Conservation (phyloP, 2,888 invertebrate species). For the Oligia strigilis region DNA sequence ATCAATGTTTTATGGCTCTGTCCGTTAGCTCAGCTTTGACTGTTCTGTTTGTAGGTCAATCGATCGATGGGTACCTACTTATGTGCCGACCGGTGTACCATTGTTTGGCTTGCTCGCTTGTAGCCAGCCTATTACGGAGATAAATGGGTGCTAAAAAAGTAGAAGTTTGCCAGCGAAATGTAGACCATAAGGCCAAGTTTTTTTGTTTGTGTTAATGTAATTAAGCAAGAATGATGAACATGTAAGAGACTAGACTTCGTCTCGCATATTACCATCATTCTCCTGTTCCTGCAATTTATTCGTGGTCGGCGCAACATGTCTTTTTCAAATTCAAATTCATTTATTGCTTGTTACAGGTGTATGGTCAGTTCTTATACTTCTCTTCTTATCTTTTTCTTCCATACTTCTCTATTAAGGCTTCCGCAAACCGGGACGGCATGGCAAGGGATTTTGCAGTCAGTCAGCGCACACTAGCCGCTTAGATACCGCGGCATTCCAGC, state of each 20-base stretch:
- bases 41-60: slow-evolving; percentile 62
- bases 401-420: background rate
- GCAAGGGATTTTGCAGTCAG: too few species aligned
- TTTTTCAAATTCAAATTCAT: too few species aligned
- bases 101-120: slow-evolving; percentile 41
- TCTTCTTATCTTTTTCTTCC: background rate
- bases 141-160: slow-evolving; percentile 23
- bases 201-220: background rate
- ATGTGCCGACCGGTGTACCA: slow-evolving; percentile 28
- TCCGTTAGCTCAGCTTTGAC: slow-evolving; percentile 29
- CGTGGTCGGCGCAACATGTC: background rate
- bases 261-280: background rate
- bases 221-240: background rate
- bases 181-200: background rate
- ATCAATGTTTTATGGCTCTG: slow-evolving; percentile 50
- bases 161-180: slow-evolving; percentile 1
- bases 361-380: too few species aligned
- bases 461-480: too few species aligned
- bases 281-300: too few species aligned
- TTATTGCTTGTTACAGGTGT: too few species aligned
- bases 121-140: slow-evolving; percentile 41
- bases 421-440: too few species aligned
- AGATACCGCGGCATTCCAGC: too few species aligned
- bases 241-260: background rate
- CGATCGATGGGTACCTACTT: slow-evolving; percentile 52